phyloP scores from a whole-genome alignment of 2,797 vertebrate species.

The Sciurus carolinensis region DNA sequence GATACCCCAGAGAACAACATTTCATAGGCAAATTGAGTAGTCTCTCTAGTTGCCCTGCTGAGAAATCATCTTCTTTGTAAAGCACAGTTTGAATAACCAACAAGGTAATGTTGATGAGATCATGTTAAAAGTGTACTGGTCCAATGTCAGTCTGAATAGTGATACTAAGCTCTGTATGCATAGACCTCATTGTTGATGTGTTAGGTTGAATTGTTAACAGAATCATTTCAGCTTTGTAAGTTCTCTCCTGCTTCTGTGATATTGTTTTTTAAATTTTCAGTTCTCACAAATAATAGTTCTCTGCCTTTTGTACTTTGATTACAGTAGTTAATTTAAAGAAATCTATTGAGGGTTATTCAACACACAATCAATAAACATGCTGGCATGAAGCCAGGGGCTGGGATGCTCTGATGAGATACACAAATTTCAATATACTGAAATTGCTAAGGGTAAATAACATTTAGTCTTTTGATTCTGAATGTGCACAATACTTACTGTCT shows the following conservation, averaged over 20 bases:
- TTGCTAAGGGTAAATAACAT: slow-evolving; percentile 42
- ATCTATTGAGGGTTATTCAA: slow-evolving; percentile 44
- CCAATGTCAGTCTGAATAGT: not conserved
- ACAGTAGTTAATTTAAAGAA: slow-evolving; percentile 67
- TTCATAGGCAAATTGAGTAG: not conserved
- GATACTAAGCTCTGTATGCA: not conserved
- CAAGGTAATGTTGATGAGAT: slow-evolving; percentile 53
- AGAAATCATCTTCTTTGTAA: slow-evolving; percentile 70
- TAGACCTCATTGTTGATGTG: not conserved
- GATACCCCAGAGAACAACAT: not conserved
- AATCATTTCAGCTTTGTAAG: not conserved
- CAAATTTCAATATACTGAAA: not conserved
- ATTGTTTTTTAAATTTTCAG: not conserved
- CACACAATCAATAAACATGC: slow-evolving; percentile 52
- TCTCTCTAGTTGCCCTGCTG: not conserved
- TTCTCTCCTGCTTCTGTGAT: slow-evolving; percentile 5
- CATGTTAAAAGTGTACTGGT: slow-evolving; percentile 66
- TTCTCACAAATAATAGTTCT: slow-evolving; percentile 40
- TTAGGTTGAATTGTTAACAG: not conserved
- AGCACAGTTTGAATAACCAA: slow-evolving; percentile 74
- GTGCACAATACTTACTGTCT: not conserved
- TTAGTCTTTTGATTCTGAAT: slow-evolving; percentile 53
- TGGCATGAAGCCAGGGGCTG: slow-evolving; percentile 19
- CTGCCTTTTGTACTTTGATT: slow-evolving; percentile 65
- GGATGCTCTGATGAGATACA: not conserved